Base-by-base conservation (phyloP, 2,888 invertebrate genomes). In the Abrostola triplasia region DNA sequence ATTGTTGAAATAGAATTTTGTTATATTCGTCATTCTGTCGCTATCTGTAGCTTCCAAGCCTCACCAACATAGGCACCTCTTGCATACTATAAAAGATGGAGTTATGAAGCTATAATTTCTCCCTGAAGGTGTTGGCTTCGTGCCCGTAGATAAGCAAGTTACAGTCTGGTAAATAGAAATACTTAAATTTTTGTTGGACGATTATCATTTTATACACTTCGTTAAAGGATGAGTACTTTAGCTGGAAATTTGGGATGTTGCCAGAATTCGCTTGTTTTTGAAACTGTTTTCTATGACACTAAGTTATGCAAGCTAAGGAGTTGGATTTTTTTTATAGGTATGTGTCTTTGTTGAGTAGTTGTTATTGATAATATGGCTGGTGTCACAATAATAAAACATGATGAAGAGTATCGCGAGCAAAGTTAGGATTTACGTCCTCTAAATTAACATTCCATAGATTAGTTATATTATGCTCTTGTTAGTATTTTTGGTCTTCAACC, bases 41-140 rank as follows among this genome's bases (percentile, higher is more conserved):
- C 40, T 52, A 52, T 68, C 51, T 58, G 8, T 8, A n/a, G 24
- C 24, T 5, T 63, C 63, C 54, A 59, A 69, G 63, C 55, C 11
- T 10, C n/a, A 35, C n/a, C 47, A 8, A 37, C 61, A 53, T 67
- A 37, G 42, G 0, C 5, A 10, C 11, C 9, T 7, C 51, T 35
- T 58, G 62, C 41, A 56, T 24, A 48, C 37, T 37, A 1, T 12
- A 7, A 9, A 8, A 36, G 36, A 36, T 38, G 12, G 36, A 1
- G 41, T 6, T 12, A 11, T 40, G 48, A 38, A 48, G 35, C 41
- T 35, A 53, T 12, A 38, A 24, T 49, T 51, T 40, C 54, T 48
- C 12, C 12, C 44, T 49, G 35, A 40, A 49, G 35, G 44, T 12
- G 5, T 48, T 66, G 66, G 63, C 56, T 12, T 8, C 9, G 4